Conservation (phyloP, 1,140 invertebrate genomes). For the Polypedilum pembai region DNA sequence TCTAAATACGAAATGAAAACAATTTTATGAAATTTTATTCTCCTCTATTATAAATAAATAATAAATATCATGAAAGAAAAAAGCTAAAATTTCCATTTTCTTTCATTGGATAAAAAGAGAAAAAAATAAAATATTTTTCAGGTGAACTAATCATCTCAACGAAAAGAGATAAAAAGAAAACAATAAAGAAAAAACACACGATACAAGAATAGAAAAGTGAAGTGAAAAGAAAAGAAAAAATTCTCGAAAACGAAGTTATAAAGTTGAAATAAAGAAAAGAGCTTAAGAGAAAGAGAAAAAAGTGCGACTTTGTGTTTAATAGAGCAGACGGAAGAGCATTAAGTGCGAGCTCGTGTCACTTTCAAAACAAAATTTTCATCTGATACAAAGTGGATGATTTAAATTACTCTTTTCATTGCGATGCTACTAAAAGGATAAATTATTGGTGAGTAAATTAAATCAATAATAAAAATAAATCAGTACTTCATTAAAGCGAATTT, state of each 20-base stretch:
- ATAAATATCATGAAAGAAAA: no score
- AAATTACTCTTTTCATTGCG: not conserved
- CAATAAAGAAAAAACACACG: not conserved
- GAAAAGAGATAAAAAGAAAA: not conserved
- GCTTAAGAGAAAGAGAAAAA: not conserved
- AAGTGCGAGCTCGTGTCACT: not conserved
- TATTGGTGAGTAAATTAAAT: constrained; percentile 23
- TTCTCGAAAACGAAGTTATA: not conserved
- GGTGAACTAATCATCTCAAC: constrained; percentile 8
- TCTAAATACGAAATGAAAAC: no score
- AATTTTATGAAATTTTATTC: no score
- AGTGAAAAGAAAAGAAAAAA: not conserved
- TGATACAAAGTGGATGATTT: constrained; percentile 27
- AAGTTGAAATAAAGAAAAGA: constrained; percentile 7
- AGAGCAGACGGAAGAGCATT: not conserved
- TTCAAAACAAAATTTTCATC: not conserved
- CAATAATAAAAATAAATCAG: no score
- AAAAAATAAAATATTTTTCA: constrained; percentile 6
- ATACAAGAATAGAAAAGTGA: not conserved
- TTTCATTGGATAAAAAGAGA: not conserved
- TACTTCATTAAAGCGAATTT: no score
- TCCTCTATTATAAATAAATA: no score
- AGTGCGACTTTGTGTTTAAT: not conserved
- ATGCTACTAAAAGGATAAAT: constrained; percentile 26
- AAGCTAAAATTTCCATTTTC: no score